Percentiles rank a stretch among this genome's conserved stretches.
phyloP scores from a whole-genome alignment of 1,140 invertebrate species.

The Drosophila ananassae region DNA sequence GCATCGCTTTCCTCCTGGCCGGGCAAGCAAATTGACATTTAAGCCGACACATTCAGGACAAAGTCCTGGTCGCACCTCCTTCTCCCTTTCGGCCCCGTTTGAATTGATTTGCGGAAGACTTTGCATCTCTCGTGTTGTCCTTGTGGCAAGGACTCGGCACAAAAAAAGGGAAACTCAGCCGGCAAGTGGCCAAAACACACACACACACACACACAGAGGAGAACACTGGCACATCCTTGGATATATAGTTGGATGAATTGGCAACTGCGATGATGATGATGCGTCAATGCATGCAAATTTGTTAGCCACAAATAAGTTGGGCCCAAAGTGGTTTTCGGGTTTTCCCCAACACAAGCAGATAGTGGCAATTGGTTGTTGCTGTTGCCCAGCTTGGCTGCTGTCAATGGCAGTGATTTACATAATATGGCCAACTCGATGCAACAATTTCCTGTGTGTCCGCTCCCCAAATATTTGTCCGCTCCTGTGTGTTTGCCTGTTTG shows the following conservation, averaged over 20 bases:
- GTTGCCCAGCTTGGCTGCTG: conserved; percentile 28
- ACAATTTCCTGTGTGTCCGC: conserved; percentile 62
- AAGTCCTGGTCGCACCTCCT: not conserved
- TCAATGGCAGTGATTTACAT: conserved; percentile 71
- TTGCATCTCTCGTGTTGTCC: conserved; percentile 43
- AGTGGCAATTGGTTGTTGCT: conserved; percentile 12
- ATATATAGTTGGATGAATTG: conserved; percentile 27
- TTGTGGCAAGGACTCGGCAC: conserved; percentile 28
- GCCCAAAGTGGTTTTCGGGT: conserved; percentile 50
- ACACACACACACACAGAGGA: not conserved
- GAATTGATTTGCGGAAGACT: conserved; percentile 59
- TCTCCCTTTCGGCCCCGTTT: conserved; percentile 10
- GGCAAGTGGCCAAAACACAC: conserved; percentile 34
- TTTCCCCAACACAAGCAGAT: conserved; percentile 14
- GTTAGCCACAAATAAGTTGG: conserved; percentile 45
- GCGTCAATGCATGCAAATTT: conserved; percentile 63
- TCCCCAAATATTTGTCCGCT: conserved; percentile 35
- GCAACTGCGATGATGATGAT: conserved; percentile 55
- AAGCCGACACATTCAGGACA: conserved; percentile 50
- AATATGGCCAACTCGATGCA: conserved; percentile 70
- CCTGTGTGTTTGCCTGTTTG: conserved; percentile 37
- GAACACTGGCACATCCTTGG: not conserved
- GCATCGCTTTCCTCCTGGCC: conserved; percentile 19
- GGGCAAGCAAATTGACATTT: conserved; percentile 59
- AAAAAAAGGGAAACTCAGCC: conserved; percentile 10